phyloP scores from a whole-genome alignment of 1,140 invertebrate species.

The Drosophila arawakana region DNA sequence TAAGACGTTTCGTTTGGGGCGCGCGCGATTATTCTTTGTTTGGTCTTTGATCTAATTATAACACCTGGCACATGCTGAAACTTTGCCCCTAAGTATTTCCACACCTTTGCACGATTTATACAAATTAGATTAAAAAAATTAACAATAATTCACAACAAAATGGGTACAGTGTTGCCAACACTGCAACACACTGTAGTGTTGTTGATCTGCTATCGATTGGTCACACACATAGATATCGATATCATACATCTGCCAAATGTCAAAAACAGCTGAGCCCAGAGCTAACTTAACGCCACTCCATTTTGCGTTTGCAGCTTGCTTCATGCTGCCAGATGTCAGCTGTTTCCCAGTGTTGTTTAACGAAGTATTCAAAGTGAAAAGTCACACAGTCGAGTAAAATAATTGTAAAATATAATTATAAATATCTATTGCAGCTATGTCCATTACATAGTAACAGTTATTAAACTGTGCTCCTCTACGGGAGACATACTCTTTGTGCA shows the following conservation, averaged over 20 bases:
- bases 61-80: conserved; percentile 57
- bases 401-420: conserved; percentile 25
- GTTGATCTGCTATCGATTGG: conserved; percentile 38
- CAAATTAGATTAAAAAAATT: conserved; percentile 79
- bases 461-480: conserved; percentile 19
- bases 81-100: conserved; percentile 13
- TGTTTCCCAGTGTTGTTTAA: conserved; percentile 38
- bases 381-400: conserved; percentile 47
- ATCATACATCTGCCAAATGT: conserved; percentile 8
- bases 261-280: conserved; percentile 38
- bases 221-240: conserved; percentile 24
- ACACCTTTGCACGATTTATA: conserved; percentile 39
- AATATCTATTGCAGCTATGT: conserved; percentile 22
- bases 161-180: conserved; percentile 70
- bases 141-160: conserved; percentile 79
- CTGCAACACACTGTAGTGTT: conserved; percentile 47
- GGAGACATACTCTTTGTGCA: conserved; percentile 24
- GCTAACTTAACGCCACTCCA: conserved; percentile 34
- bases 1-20: conserved; percentile 57
- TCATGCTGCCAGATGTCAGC: conserved; percentile 17
- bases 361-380: conserved; percentile 44
- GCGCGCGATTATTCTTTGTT: conserved; percentile 37
- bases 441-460: conserved; percentile 16
- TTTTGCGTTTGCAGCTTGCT: conserved; percentile 16
- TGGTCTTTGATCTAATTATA: conserved; percentile 39